phyloP scores from a whole-genome alignment of 2,113 vertebrate genomes.

The Nothobranchius furzeri region DNA sequence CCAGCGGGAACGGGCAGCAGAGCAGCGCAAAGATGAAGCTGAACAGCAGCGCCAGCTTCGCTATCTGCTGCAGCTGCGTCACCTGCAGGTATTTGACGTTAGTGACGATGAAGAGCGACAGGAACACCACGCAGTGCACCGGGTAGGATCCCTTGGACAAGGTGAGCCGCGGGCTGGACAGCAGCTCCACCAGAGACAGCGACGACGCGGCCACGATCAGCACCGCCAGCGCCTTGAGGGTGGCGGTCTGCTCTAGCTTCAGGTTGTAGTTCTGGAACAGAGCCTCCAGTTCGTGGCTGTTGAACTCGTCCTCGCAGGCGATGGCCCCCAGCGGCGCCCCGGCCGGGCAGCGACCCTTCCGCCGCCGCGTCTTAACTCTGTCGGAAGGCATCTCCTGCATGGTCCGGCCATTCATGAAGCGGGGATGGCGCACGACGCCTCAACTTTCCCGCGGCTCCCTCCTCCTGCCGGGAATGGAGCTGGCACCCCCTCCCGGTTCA shows the following conservation, averaged over 20 bases:
- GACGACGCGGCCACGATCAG: conserved; percentile 91
- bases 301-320: conserved; percentile 91
- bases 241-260: conserved; percentile 95
- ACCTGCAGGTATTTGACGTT: conserved; percentile 97
- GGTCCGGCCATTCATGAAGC: conserved; percentile 94
- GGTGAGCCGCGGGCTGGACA: conserved; percentile 87
- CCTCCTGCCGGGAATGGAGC: conserved; percentile 58
- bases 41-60: conserved; percentile 93
- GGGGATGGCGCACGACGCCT: conserved; percentile 65
- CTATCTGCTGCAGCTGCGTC: conserved; percentile 96
- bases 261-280: conserved; percentile 98
- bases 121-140: conserved; percentile 96
- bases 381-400: conserved; percentile 91
- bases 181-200: conserved; percentile 90
- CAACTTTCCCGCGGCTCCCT: conserved; percentile 58
- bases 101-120: conserved; percentile 96
- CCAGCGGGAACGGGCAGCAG: conserved; percentile 93
- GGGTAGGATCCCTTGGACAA: conserved; percentile 95
- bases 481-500: conserved; percentile 48
- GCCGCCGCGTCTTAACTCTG: conserved; percentile 87
- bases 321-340: conserved; percentile 78
- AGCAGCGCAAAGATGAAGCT: conserved; percentile 97
- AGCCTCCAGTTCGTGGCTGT: conserved; percentile 92
- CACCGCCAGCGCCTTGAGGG: conserved; percentile 93
- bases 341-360: conserved; percentile 81